Percentiles rank a stretch among this genome's conserved stretches.
Conservation (phyloP, 1,140 invertebrate genomes). For the Aphaenogaster floridana region DNA sequence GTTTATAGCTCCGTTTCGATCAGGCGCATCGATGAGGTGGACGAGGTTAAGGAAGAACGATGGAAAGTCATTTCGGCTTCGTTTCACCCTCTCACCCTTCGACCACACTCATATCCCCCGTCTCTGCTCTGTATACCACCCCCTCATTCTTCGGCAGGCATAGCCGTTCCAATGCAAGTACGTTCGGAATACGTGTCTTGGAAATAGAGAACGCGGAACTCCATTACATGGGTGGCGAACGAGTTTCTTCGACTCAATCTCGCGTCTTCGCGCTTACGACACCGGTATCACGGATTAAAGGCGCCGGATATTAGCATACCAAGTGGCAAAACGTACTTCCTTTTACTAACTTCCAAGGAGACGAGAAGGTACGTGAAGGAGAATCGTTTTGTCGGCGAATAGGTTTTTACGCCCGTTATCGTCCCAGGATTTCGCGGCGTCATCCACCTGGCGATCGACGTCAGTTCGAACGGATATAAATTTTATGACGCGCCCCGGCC, state of each 20-base stretch:
- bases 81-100: slow-evolving; percentile 2
- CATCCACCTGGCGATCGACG: slow-evolving; percentile 33
- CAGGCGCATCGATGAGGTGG: slow-evolving; percentile 67
- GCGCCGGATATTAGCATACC: slow-evolving; percentile 72
- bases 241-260: slow-evolving; percentile 71
- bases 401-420: slow-evolving; percentile 45
- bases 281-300: slow-evolving; percentile 62
- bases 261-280: slow-evolving; percentile 25
- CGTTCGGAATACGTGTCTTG: slow-evolving; percentile 61
- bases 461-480: slow-evolving; percentile 56
- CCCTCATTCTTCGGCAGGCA: slow-evolving; percentile 48
- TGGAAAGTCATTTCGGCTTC: slow-evolving; percentile 69
- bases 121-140: slow-evolving; percentile 16
- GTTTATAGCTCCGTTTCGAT: slow-evolving; percentile 64
- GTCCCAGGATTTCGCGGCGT: slow-evolving; percentile 30
- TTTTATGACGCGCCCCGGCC: slow-evolving; percentile 57
- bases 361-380: too few relatives aligned
- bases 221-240: slow-evolving; percentile 67
- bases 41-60: slow-evolving; percentile 66
- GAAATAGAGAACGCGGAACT: slow-evolving; percentile 50
- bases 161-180: slow-evolving; percentile 60
- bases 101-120: background rate
- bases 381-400: slow-evolving; percentile 45
- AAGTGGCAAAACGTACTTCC: slow-evolving; percentile 58
- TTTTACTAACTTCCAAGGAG: background rate